A percentile compares a stretch with the other conserved stretches of the same genome.
These are phyloP conservation scores for Chromoteleia sp. DNA, from an alignment of 2,888 invertebrate genomes.

Conservation along the genomic window DNA sequence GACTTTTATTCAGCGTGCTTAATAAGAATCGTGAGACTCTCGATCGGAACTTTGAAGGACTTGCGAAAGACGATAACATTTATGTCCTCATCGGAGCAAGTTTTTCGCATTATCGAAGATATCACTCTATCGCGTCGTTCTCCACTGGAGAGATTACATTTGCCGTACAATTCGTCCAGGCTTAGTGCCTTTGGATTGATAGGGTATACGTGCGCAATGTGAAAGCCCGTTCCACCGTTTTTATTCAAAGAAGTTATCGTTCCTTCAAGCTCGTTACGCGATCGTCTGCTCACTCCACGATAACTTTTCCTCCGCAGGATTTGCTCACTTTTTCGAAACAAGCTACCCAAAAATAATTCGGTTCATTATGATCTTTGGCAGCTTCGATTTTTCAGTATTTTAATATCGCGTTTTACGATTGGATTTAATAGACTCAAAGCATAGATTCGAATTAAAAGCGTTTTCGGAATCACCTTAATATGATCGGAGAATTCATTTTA, in stretches of 20 bases:
- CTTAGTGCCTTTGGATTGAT: slow-evolving; percentile 96
- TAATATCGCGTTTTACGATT: no score
- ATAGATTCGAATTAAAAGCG: no score
- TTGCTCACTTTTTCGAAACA: no score
- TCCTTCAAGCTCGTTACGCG: slow-evolving; percentile 3
- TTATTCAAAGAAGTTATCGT: slow-evolving; percentile 85
- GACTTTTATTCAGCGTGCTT: slow-evolving; percentile 65
- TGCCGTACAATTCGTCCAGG: slow-evolving; percentile 95
- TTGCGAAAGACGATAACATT: slow-evolving; percentile 54
- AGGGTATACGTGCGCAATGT: slow-evolving; percentile 88
- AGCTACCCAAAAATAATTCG: no score
- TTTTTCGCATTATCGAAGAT: slow-evolving; percentile 91
- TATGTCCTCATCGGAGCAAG: slow-evolving; percentile 87
- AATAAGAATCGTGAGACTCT: slow-evolving; percentile 60
- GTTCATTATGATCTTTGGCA: no score
- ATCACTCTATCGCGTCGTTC: slow-evolving; percentile 96
- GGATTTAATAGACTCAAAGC: no score
- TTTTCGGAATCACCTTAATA: no score
- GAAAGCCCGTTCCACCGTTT: slow-evolving; percentile 87
- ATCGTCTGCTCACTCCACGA: no score
- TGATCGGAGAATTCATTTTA: no score
- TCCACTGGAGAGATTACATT: slow-evolving; percentile 94
- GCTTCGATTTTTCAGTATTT: no score
- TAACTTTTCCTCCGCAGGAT: no score
- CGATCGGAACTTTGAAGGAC: slow-evolving; percentile 54